phyloP scores from a whole-genome alignment of 2,797 vertebrate genomes.

The Novumbra hubbsi region DNA sequence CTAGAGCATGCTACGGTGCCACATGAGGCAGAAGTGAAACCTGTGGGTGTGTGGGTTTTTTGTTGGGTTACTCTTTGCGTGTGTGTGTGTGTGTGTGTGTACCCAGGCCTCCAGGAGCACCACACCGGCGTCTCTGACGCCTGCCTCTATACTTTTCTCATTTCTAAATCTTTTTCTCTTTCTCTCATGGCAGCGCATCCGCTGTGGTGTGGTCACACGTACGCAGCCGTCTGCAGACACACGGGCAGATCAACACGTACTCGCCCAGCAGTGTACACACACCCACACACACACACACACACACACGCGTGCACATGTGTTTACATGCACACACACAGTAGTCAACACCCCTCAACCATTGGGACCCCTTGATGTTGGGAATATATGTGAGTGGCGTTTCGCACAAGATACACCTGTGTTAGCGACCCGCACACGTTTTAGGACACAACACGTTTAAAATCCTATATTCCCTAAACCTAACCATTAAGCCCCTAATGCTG shows the following conservation, averaged over 20 bases:
- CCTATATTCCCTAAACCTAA: too few relatives aligned
- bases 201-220: constrained; percentile 59
- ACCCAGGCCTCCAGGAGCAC: constrained; percentile 58
- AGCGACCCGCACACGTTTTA: constrained; percentile 2
- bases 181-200: constrained; percentile 62
- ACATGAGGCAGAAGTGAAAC: constrained; percentile 82
- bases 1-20: constrained; percentile 69
- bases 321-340: too few relatives aligned
- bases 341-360: neutral
- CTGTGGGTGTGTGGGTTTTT: constrained; percentile 71
- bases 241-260: constrained; percentile 71
- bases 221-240: constrained; percentile 35
- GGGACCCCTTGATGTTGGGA: constrained; percentile 7
- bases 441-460: too few relatives aligned
- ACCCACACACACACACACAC: neutral
- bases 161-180: constrained; percentile 62
- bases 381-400: neutral
- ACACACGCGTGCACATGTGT: too few relatives aligned
- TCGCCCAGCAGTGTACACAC: constrained; percentile 20
- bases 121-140: constrained; percentile 66
- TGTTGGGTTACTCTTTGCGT: constrained; percentile 31
- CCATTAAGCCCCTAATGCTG: too few relatives aligned
- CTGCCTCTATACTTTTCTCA: constrained; percentile 52
- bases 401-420: neutral
- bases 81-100: constrained; percentile 43